Conservation (phyloP, 2,113 vertebrate genomes). For the Psittacula cyanocephala region DNA sequence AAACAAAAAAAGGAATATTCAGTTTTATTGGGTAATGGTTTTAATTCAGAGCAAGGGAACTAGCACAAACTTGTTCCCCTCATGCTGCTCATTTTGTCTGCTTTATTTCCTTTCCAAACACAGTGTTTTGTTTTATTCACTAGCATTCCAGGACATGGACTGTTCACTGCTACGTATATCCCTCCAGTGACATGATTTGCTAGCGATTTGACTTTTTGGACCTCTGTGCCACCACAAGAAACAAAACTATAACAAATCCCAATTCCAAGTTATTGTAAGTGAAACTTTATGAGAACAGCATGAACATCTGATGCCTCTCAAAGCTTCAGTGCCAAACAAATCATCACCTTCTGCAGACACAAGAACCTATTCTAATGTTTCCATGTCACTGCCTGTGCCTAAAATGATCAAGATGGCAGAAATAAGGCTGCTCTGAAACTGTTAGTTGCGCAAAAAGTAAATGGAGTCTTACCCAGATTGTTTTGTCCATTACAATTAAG, state of each 20-base stretch:
- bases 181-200: not conserved
- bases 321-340: not conserved
- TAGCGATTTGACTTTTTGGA: not conserved
- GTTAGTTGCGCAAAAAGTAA: not conserved
- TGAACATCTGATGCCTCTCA: not conserved
- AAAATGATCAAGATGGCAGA: not conserved
- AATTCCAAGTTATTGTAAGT: not conserved
- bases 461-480: not conserved
- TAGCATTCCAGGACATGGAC: fast-evolving
- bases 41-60: not conserved
- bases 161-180: not conserved
- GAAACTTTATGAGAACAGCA: not conserved
- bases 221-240: not conserved
- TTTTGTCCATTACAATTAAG: not conserved
- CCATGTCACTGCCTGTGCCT: not conserved
- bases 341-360: not conserved
- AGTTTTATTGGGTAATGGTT: not conserved
- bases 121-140: not conserved
- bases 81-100: fast-evolving
- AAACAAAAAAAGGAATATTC: not conserved
- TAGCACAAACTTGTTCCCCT: not conserved
- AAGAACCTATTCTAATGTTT: not conserved
- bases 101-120: not conserved
- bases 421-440: not conserved
- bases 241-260: not conserved